These are phyloP conservation scores for Ceratothoa steindachneri DNA, from an alignment of 2,888 invertebrate species.

Conservation along the genomic window DNA sequence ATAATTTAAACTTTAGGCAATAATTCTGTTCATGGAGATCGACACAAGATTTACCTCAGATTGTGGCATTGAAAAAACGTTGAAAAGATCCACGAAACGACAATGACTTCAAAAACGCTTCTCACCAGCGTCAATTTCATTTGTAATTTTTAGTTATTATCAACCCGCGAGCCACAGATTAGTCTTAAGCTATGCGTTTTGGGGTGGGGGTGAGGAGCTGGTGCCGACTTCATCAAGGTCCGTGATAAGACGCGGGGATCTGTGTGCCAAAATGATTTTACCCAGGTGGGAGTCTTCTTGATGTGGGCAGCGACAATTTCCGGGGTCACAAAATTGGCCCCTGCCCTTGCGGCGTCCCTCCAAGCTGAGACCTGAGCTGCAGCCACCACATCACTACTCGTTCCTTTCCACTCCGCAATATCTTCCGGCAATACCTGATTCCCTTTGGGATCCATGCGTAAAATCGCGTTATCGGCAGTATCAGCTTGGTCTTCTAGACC, in stretches of 20 bases:
- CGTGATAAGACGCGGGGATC: conserved; percentile 8
- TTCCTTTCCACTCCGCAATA: neutral
- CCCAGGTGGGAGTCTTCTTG: conserved; percentile 31
- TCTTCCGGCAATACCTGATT: too few species aligned
- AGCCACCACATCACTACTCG: conserved; percentile 19
- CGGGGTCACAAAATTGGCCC: conserved; percentile 32
- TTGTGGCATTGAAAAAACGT: too few species aligned
- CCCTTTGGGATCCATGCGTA: too few species aligned
- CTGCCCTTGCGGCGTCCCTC: conserved; percentile 35
- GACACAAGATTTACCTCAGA: too few species aligned
- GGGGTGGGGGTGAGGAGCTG: conserved; percentile 1
- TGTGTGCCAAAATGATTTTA: conserved; percentile 31
- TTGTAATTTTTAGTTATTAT: too few species aligned
- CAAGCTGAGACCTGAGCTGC: conserved; percentile 34
- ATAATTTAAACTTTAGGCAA: too few species aligned
- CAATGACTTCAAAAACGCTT: too few species aligned
- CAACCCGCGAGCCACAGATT: neutral
- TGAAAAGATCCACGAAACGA: too few species aligned
- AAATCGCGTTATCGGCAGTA: neutral
- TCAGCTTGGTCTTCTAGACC: too few species aligned
- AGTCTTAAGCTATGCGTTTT: neutral
- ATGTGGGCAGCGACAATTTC: conserved; percentile 32
- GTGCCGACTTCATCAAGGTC: neutral
- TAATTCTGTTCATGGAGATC: too few species aligned
- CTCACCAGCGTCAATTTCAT: too few species aligned